Conservation (phyloP, 1,140 invertebrate species). For the Apis dorsata region DNA sequence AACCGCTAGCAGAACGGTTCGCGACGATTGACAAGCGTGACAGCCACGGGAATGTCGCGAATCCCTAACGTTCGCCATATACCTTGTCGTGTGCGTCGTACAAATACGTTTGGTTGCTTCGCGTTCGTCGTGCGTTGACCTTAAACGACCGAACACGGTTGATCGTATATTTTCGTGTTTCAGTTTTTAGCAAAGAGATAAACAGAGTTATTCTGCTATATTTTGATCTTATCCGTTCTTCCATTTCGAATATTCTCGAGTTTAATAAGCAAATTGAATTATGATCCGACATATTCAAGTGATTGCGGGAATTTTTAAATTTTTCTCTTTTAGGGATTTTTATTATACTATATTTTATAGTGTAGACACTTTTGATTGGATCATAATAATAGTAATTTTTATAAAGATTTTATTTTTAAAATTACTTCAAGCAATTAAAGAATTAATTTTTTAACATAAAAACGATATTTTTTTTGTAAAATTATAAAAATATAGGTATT, state of each 20-base stretch:
- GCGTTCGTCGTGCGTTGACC: slow-evolving; percentile 52
- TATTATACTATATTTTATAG: not conserved
- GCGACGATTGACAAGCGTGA: slow-evolving; percentile 48
- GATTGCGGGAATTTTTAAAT: not conserved
- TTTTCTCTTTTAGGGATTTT: not conserved
- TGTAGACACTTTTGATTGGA: no score
- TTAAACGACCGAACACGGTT: slow-evolving; percentile 54
- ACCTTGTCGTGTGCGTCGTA: not conserved
- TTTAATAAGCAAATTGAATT: not conserved
- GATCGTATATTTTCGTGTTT: slow-evolving; percentile 45
- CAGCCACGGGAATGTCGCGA: slow-evolving; percentile 52
- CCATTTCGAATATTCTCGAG: slow-evolving; percentile 5
- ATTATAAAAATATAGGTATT: not conserved
- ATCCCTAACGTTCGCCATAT: slow-evolving; percentile 35
- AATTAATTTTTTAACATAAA: no score
- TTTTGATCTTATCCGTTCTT: slow-evolving; percentile 6
- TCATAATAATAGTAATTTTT: no score
- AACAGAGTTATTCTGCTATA: slow-evolving; percentile 30
- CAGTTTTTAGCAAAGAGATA: not conserved
- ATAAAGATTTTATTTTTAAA: no score
- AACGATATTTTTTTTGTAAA: no score
- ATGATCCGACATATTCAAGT: not conserved
- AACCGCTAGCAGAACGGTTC: not conserved
- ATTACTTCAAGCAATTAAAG: no score
- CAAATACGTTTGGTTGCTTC: slow-evolving; percentile 42